Conservation (phyloP, 1,140 invertebrate genomes). For the Dryas iulia region DNA sequence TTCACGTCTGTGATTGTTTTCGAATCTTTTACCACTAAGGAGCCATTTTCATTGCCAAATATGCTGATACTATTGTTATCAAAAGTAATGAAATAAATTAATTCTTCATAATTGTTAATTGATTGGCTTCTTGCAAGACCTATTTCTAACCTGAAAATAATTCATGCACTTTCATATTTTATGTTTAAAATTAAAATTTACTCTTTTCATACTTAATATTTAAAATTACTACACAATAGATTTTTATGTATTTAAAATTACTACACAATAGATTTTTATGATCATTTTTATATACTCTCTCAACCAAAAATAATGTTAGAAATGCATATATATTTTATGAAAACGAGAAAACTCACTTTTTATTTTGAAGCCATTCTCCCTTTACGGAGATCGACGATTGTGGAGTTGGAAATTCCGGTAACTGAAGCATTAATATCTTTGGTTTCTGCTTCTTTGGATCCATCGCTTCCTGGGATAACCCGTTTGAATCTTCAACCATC, state of each 20-base stretch:
- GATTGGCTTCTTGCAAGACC: background rate
- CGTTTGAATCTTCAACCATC: conserved; percentile 36
- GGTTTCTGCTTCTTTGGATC: conserved; percentile 38
- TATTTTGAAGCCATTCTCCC: background rate
- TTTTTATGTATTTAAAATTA: too few species aligned
- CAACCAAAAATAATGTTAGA: background rate
- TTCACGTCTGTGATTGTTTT: background rate
- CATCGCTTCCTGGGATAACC: conserved; percentile 41
- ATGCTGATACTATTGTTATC: background rate
- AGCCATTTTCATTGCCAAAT: background rate
- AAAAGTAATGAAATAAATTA: background rate
- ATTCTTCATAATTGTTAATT: background rate
- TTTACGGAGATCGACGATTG: too few species aligned
- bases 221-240: too few species aligned
- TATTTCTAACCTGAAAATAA: background rate
- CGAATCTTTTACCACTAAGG: background rate
- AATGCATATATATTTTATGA: background rate
- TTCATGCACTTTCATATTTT: background rate
- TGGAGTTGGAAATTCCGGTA: too few species aligned
- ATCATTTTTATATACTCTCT: background rate
- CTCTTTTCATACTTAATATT: too few species aligned
- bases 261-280: too few species aligned
- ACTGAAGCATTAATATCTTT: conserved; percentile 57
- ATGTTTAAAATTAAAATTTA: too few species aligned
- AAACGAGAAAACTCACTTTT: background rate